Evolutionary conservation across 2,888 invertebrate genomes (phyloP).

Genomic region (Cephalotes varians): DNA sequence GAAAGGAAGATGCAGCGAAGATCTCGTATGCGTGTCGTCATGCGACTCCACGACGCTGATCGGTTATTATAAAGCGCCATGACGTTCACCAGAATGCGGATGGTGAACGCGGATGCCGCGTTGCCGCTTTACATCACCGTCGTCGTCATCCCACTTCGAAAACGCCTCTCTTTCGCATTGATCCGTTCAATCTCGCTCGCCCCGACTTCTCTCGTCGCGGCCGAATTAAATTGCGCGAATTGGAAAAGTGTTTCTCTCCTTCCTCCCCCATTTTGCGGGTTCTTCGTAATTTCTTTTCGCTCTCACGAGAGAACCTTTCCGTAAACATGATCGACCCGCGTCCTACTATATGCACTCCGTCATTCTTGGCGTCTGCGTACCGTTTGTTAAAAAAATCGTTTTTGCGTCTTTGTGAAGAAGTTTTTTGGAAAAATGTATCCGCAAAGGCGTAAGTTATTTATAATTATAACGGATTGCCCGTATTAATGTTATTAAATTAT

Average conservation of each 20-base stretch:
- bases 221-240: slow-evolving; percentile 44
- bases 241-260: slow-evolving; percentile 16
- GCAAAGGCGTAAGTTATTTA: slow-evolving; percentile 1
- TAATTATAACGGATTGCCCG: neutral
- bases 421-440: too few species aligned
- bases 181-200: slow-evolving; percentile 48
- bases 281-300: slow-evolving; percentile 7
- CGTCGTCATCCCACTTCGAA: slow-evolving; percentile 36
- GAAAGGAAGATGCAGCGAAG: slow-evolving; percentile 3
- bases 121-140: slow-evolving; percentile 15
- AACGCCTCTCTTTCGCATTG: slow-evolving; percentile 50
- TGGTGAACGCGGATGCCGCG: slow-evolving; percentile 25
- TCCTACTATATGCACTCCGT: neutral
- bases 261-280: neutral
- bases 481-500: neutral
- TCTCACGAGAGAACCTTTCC: neutral
- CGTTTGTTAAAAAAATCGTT: slow-evolving; percentile 62
- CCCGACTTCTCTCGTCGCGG: slow-evolving; percentile 14
- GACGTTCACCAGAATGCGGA: slow-evolving; percentile 16
- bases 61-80: slow-evolving; percentile 25
- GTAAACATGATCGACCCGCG: slow-evolving; percentile 22
- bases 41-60: slow-evolving; percentile 33
- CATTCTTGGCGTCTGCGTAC: slow-evolving; percentile 53
- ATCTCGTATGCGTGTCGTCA: slow-evolving; percentile 27
- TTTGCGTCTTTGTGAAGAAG: neutral